These are phyloP conservation scores for Achlya flavicornis DNA, from an alignment of 2,888 invertebrate species.

Conservation along the genomic window DNA sequence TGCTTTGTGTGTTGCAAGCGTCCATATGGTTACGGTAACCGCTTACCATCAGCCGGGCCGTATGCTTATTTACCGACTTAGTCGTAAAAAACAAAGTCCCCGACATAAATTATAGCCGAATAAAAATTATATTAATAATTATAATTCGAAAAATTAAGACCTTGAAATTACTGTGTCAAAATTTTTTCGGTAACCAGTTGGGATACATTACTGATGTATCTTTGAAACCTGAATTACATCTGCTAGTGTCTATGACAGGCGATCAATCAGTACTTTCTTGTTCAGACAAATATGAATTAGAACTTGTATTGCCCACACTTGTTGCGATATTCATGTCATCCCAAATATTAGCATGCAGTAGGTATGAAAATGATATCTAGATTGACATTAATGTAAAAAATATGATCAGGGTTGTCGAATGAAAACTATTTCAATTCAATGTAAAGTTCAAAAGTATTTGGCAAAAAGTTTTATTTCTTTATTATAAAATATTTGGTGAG, in stretches of 20 bases:
- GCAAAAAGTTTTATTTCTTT: too few relatives aligned
- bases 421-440: too few relatives aligned
- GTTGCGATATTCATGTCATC: constrained; percentile 5
- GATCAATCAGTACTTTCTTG: constrained; percentile 2
- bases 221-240: background rate
- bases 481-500: too few relatives aligned
- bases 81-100: too few relatives aligned
- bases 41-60: too few relatives aligned
- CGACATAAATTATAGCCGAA: too few relatives aligned
- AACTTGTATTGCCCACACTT: background rate
- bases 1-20: too few relatives aligned
- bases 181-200: background rate
- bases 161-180: background rate
- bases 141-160: background rate
- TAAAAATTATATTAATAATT: too few relatives aligned
- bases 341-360: background rate
- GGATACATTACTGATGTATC: background rate
- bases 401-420: background rate
- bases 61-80: too few relatives aligned
- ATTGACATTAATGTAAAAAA: background rate
- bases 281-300: background rate
- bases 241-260: background rate
- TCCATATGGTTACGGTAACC: too few relatives aligned
- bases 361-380: background rate
- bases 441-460: too few relatives aligned